Evolutionary conservation across 2,888 invertebrate species (phyloP), one percentile per base, ranked within the genome.

Genomic region (Synergus japonicus): DNA sequence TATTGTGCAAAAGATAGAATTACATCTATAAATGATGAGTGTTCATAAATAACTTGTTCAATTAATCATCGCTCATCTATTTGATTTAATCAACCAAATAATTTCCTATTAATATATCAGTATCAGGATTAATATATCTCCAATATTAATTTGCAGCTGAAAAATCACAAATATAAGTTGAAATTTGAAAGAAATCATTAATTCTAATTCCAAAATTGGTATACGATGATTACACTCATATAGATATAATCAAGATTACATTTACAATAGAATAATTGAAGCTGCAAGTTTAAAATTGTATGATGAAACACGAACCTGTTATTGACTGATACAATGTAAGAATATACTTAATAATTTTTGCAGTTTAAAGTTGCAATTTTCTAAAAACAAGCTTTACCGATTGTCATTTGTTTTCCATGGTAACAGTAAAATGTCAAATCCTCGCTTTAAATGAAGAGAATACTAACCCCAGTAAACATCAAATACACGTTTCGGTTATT

Each of bases 401-500:
- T 69, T 46, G 69, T 69, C 69, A 15, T 69, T 69, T 69, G 69
- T 15, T 69, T 49, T n/a, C 18, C 1, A 2, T 49, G 29, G 9
- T 69, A 49, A 69, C 22, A 46, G 22, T 13, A 4, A 49, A 69
- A 69, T 15, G 49, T 69, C 69, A 69, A 49, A 29, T 29, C 3
- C 3, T 65, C 41, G 18, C n/a, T 65, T 9, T 10, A 43, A 65
- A n/a, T 43, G 41, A 15, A 8, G 8, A 41, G 29, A 67, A 22
- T 22, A 12, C 13, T 44, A 46, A 67, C 67, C 46, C 46, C 15
- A 9, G 15, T 9, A 13, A 69, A 49, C 15, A 69, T 69, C 69
- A 69, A 69, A 69, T 49, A 49, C 37, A 15, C 46, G 29, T 49
- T 69, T 69, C 15, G 13, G 13, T 69, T 49, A 69, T 69, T 15